phyloP scores from a whole-genome alignment of 2,113 vertebrate species.

The Misgurnus anguillicaudatus region DNA sequence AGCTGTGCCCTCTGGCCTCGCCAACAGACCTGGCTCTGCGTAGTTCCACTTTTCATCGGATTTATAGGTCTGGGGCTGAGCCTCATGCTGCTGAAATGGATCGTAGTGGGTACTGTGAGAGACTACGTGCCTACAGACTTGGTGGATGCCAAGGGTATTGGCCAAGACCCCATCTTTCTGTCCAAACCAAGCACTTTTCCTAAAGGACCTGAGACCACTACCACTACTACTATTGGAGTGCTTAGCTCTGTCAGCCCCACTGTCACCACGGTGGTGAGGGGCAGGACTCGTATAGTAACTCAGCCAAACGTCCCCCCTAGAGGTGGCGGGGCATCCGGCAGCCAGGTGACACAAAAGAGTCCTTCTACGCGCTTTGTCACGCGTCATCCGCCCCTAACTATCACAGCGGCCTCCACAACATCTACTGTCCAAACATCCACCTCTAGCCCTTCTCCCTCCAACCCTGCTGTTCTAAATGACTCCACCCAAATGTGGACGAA shows the following conservation, averaged over 20 bases:
- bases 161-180: slow-evolving; percentile 92
- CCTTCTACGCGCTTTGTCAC: slow-evolving; percentile 61
- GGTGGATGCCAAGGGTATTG: slow-evolving; percentile 89
- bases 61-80: slow-evolving; percentile 90
- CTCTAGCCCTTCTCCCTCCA: slow-evolving; percentile 67
- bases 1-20: slow-evolving; percentile 88
- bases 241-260: slow-evolving; percentile 39
- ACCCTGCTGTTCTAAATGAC: slow-evolving; percentile 73
- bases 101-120: slow-evolving; percentile 89
- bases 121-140: slow-evolving; percentile 92
- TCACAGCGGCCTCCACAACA: slow-evolving; percentile 56
- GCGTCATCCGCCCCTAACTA: slow-evolving; percentile 57
- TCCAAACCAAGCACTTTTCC: slow-evolving; percentile 90
- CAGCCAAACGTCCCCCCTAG: slow-evolving; percentile 66
- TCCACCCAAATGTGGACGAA: slow-evolving; percentile 74
- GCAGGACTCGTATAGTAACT: slow-evolving; percentile 67
- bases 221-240: slow-evolving; percentile 60
- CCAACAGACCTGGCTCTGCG: slow-evolving; percentile 92
- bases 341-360: slow-evolving; percentile 73
- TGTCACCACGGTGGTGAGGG: slow-evolving; percentile 48
- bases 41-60: slow-evolving; percentile 89
- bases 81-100: slow-evolving; percentile 94
- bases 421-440: slow-evolving; percentile 59
- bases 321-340: slow-evolving; percentile 67
- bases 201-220: slow-evolving; percentile 76